Evolutionary conservation across 2,888 invertebrate species (phyloP).

Genomic region (Trisateles emortualis): DNA sequence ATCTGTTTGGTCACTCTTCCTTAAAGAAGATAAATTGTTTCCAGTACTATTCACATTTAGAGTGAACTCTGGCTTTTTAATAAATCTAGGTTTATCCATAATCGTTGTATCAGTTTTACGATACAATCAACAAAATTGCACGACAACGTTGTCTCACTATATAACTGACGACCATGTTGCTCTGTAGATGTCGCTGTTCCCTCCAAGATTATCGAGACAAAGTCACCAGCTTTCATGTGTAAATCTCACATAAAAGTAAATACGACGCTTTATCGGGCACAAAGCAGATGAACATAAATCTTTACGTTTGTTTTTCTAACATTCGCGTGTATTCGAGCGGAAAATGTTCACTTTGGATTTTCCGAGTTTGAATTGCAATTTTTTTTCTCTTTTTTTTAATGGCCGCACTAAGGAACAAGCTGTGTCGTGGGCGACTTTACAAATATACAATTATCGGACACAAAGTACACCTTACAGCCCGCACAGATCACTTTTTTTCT

Average conservation of each 20-base stretch:
- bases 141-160: conserved; percentile 7
- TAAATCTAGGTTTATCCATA: no score
- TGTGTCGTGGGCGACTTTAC: no score
- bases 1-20: no score
- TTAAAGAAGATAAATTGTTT: no score
- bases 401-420: no score
- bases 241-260: conserved; percentile 20
- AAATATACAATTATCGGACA: no score
- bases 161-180: conserved; percentile 14
- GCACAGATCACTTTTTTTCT: no score
- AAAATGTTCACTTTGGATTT: conserved; percentile 12
- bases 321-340: conserved; percentile 1
- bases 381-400: no score
- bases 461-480: no score
- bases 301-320: conserved; percentile 8
- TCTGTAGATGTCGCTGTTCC: conserved; percentile 8
- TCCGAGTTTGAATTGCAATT: no score
- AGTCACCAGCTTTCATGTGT: conserved; percentile 12
- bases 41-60: no score
- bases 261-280: conserved; percentile 11
- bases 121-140: conserved; percentile 11
- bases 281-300: conserved; percentile 13
- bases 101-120: conserved; percentile 27
- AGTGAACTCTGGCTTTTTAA: no score
- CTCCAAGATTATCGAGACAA: conserved; percentile 12